phyloP scores from a whole-genome alignment of 2,888 invertebrate species.

The Anodontia alba region DNA sequence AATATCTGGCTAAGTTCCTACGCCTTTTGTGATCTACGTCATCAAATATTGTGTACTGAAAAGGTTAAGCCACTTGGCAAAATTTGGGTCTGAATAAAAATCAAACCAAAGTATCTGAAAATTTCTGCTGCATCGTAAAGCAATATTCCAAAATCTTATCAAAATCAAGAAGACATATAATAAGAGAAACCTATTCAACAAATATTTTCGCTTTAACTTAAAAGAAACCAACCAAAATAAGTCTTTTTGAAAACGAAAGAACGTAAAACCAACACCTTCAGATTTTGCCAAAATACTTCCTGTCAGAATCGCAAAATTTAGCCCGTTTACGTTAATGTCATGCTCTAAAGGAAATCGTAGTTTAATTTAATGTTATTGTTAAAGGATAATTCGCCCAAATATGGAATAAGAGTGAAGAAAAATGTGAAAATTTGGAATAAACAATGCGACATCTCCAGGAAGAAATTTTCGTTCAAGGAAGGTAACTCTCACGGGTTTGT shows the following conservation, averaged over 20 bases:
- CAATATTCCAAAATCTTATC: neutral
- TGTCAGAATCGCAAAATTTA: neutral
- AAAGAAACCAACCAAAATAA: neutral
- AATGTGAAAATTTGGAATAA: neutral
- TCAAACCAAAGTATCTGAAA: neutral
- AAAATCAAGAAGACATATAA: neutral
- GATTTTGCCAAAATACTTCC: conserved; percentile 10
- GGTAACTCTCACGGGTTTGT: conserved; percentile 43
- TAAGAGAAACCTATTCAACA: neutral
- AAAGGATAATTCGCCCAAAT: too few species aligned
- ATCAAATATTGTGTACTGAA: conserved; percentile 43
- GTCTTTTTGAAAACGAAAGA: neutral
- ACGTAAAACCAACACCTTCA: conserved; percentile 1
- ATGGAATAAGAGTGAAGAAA: neutral
- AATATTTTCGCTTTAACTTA: neutral
- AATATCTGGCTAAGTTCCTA: neutral
- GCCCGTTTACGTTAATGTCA: too few species aligned
- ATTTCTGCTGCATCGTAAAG: neutral
- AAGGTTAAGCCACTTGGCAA: neutral
- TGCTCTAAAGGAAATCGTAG: too few species aligned
- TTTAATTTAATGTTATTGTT: too few species aligned
- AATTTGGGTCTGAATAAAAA: neutral
- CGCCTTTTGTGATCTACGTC: conserved; percentile 59
- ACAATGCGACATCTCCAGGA: neutral
- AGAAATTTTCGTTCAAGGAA: conserved; percentile 41